Evolutionary conservation across 1,140 invertebrate genomes (phyloP).

Genomic region (Thalassaphorura encarpata): DNA sequence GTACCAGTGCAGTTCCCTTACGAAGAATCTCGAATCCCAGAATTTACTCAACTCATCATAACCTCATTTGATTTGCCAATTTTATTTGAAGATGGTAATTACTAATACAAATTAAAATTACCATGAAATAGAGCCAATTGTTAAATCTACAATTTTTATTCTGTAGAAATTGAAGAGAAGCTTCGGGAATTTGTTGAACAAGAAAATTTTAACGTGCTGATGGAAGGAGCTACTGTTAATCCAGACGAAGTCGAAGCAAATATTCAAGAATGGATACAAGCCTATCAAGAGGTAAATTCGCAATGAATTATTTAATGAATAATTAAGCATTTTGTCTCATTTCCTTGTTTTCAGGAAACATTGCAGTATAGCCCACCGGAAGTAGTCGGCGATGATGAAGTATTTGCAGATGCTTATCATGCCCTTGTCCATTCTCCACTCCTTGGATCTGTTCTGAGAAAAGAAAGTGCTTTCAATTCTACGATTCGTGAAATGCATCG

Average conservation of each 20-base stretch:
- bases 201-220: conserved; percentile 45
- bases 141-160: conserved; percentile 30
- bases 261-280: conserved; percentile 55
- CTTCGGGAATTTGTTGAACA: conserved; percentile 37
- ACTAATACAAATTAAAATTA: neutral
- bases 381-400: conserved; percentile 59
- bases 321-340: neutral
- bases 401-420: conserved; percentile 71
- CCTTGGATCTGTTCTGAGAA: conserved; percentile 61
- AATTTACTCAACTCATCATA: conserved; percentile 55
- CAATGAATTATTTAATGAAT: neutral
- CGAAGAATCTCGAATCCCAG: conserved; percentile 44
- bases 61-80: conserved; percentile 58
- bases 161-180: conserved; percentile 37
- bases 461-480: conserved; percentile 58
- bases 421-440: conserved; percentile 70
- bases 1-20: conserved; percentile 53
- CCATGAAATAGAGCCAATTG: neutral
- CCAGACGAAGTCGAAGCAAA: conserved; percentile 54
- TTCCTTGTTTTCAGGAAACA: conserved; percentile 29
- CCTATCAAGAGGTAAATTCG: conserved; percentile 55
- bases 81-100: conserved; percentile 49
- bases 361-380: conserved; percentile 44
- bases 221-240: conserved; percentile 44
- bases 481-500: conserved; percentile 27